Evolutionary conservation across 2,888 invertebrate species (phyloP).

Genomic region (Drosophila merina): DNA sequence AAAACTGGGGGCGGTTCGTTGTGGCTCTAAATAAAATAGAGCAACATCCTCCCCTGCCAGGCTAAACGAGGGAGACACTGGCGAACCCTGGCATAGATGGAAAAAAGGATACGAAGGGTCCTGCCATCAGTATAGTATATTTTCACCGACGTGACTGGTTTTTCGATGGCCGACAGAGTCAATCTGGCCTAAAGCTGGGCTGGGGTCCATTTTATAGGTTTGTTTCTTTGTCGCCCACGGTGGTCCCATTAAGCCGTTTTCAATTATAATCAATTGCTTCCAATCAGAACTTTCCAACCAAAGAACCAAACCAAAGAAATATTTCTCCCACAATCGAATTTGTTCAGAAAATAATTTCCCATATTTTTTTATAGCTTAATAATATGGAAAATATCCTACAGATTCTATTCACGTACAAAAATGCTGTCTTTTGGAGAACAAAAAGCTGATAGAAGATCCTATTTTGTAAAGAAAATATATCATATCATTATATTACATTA

Average conservation of each 20-base stretch:
- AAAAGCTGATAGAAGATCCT: neutral
- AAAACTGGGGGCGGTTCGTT: constrained; percentile 48
- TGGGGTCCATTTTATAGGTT: constrained; percentile 22
- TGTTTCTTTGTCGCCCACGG: constrained; percentile 36
- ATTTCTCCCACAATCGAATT: neutral
- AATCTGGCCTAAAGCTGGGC: constrained; percentile 49
- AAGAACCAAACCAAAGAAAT: constrained; percentile 6
- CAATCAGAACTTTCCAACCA: constrained; percentile 49
- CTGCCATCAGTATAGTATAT: constrained; percentile 49
- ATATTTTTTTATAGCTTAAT: constrained; percentile 14
- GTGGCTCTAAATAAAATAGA: constrained; percentile 63
- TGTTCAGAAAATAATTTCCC: constrained; percentile 7
- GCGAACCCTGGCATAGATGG: neutral
- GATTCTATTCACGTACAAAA: neutral
- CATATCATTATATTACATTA: no score
- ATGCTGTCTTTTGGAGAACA: neutral
- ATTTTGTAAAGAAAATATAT: no score
- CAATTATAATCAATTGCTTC: constrained; percentile 78
- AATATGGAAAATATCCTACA: neutral
- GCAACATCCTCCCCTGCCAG: constrained; percentile 51
- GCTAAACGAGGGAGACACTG: constrained; percentile 30
- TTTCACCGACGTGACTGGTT: constrained; percentile 70
- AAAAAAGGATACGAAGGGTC: constrained; percentile 8
- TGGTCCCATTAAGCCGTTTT: constrained; percentile 59
- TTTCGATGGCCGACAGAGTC: constrained; percentile 61